A percentile compares a stretch with the other conserved stretches of the same genome.
Evolutionary conservation across 2,888 invertebrate species (phyloP).

Genomic region (Hetaerina titia): DNA sequence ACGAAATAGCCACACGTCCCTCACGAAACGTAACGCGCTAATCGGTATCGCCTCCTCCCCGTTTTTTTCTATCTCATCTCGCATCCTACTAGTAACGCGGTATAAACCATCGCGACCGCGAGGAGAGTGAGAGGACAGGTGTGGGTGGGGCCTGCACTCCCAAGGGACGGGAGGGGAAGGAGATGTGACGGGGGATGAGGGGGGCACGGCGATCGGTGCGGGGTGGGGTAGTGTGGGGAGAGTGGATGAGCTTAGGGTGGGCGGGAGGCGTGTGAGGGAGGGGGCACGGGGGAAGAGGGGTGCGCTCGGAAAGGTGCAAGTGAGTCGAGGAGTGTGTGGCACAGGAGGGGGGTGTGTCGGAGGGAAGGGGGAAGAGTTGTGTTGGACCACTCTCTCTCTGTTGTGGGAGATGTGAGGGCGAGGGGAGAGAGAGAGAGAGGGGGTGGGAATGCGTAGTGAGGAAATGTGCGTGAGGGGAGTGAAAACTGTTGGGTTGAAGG

Average conservation of each 20-base stretch:
- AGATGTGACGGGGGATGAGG: background rate
- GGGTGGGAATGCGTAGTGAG: conserved; percentile 8
- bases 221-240: background rate
- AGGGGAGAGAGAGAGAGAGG: background rate
- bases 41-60: background rate
- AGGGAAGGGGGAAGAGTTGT: background rate
- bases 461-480: background rate
- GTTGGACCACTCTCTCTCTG: background rate
- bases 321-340: background rate
- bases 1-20: background rate
- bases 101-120: background rate
- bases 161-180: background rate
- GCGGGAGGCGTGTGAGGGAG: background rate
- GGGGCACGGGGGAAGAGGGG: background rate
- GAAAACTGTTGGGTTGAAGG: background rate
- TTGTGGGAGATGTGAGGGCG: background rate
- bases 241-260: background rate
- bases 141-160: conserved; percentile 26
- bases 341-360: background rate
- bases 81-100: background rate
- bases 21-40: background rate
- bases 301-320: background rate
- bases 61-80: background rate
- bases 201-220: background rate
- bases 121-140: background rate